These are phyloP conservation scores for Synaphobranchus kaupii DNA, from an alignment of 2,797 vertebrate species.

Conservation along the genomic window DNA sequence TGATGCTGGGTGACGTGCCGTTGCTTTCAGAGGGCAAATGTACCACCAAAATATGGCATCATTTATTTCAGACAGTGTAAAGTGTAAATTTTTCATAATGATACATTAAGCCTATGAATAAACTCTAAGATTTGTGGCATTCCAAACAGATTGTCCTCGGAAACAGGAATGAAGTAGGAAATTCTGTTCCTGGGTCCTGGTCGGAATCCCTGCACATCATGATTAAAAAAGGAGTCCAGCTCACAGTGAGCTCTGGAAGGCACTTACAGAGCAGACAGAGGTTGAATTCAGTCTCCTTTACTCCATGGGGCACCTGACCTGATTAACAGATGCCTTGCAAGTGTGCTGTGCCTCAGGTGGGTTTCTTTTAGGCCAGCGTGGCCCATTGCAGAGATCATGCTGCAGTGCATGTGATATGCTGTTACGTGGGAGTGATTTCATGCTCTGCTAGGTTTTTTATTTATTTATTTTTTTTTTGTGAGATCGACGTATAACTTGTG, in stretches of 20 bases:
- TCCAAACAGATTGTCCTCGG: not conserved
- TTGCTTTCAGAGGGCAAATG: not conserved
- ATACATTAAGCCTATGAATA: not conserved
- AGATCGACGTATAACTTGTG: not conserved
- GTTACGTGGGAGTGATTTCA: constrained; percentile 46
- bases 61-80: not conserved
- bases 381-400: not conserved
- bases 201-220: not conserved
- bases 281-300: not conserved
- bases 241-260: not conserved
- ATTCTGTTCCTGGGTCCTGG: too few relatives aligned
- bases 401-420: constrained; percentile 29
- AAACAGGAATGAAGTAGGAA: too few relatives aligned
- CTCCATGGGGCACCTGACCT: constrained; percentile 17
- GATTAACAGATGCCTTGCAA: constrained; percentile 13
- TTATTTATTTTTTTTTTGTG: constrained; percentile 5
- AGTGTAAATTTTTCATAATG: not conserved
- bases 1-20: not conserved
- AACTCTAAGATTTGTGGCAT: not conserved
- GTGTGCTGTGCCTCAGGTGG: not conserved
- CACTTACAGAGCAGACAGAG: too few relatives aligned
- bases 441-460: constrained; percentile 38
- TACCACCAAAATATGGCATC: not conserved
- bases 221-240: not conserved
- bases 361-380: not conserved